Conservation (phyloP, 2,888 invertebrate genomes). For the Hedychridium roseum region DNA sequence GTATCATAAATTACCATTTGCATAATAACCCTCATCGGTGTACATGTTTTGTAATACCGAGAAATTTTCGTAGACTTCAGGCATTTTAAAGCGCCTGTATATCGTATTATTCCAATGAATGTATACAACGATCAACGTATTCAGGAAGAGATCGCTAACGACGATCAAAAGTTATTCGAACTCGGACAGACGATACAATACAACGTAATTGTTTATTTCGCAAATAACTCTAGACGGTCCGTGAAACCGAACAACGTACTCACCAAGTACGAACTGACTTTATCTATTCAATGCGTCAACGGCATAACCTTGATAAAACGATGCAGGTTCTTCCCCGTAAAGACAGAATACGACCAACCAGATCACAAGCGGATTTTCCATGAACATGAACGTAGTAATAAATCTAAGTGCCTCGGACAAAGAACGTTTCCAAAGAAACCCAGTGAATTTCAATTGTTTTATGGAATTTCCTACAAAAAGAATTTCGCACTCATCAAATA, state of each 20-base stretch:
- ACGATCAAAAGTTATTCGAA: too few species aligned
- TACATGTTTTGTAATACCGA: slow-evolving; percentile 14
- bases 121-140: neutral
- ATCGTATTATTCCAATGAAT: neutral
- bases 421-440: too few species aligned
- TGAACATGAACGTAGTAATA: neutral
- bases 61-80: slow-evolving; percentile 39
- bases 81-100: slow-evolving; percentile 32
- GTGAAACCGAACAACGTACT: too few species aligned
- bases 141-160: too few species aligned
- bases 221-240: too few species aligned
- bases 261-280: slow-evolving; percentile 12
- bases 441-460: too few species aligned
- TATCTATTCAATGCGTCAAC: slow-evolving; percentile 17
- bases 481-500: too few species aligned
- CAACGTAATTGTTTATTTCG: too few species aligned
- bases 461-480: neutral
- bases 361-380: slow-evolving; percentile 11
- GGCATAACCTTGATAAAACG: slow-evolving; percentile 38
- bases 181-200: too few species aligned
- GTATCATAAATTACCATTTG: slow-evolving; percentile 46
- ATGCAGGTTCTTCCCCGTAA: slow-evolving; percentile 40
- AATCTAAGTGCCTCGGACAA: neutral
- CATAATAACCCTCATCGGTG: slow-evolving; percentile 25
- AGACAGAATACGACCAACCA: slow-evolving; percentile 12